Conservation (phyloP, 2,888 invertebrate species). For the Tanypteryx hageni region DNA sequence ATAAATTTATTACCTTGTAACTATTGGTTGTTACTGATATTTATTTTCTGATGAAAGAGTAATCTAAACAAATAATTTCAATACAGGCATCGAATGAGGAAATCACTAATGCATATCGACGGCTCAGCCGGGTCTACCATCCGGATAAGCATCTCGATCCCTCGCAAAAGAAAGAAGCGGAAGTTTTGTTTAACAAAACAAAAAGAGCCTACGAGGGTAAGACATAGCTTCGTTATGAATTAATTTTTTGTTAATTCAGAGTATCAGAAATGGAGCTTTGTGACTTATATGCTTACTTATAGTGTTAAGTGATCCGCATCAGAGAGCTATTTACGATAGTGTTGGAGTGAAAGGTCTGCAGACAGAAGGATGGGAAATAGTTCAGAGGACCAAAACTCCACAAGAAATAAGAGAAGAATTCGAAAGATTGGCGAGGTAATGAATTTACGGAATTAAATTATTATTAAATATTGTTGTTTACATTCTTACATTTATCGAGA, state of each 20-base stretch:
- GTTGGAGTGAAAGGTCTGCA: constrained; percentile 93
- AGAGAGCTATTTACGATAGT: constrained; percentile 95
- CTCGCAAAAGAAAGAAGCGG: constrained; percentile 90
- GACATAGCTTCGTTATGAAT: constrained; percentile 12
- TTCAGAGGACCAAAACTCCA: constrained; percentile 93
- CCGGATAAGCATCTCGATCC: constrained; percentile 96
- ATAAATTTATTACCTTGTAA: neutral
- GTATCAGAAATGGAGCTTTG: neutral
- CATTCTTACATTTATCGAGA: neutral
- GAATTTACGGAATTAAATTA: neutral
- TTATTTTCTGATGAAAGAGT: constrained; percentile 9
- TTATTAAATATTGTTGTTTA: neutral
- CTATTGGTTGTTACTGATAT: constrained; percentile 66
- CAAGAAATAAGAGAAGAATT: constrained; percentile 98
- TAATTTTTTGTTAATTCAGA: neutral
- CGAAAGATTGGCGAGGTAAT: constrained; percentile 82
- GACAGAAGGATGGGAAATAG: constrained; percentile 97
- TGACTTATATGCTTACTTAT: constrained; percentile 68
- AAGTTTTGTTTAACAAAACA: constrained; percentile 93
- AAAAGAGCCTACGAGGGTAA: constrained; percentile 95
- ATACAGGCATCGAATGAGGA: constrained; percentile 93
- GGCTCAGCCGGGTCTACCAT: constrained; percentile 94
- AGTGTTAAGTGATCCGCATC: constrained; percentile 95
- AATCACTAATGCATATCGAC: constrained; percentile 94
- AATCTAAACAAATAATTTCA: constrained; percentile 66